Evolutionary conservation across 2,113 vertebrate species (phyloP).

Genomic region (Prunella himalayana): DNA sequence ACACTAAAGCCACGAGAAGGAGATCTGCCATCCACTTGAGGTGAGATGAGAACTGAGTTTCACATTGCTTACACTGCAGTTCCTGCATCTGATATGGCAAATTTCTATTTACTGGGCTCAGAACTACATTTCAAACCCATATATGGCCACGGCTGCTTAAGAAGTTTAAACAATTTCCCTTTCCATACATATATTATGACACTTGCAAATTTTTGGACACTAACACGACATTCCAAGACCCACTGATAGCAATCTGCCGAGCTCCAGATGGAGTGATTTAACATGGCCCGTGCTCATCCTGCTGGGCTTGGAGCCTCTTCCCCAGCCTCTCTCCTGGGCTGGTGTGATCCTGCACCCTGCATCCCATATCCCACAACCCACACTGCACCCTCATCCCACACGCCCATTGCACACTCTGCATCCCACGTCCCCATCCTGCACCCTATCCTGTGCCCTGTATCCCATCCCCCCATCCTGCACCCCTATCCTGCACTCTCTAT

Average conservation of each 20-base stretch:
- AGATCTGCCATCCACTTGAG: neutral
- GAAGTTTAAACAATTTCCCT: neutral
- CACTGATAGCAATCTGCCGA: rapidly evolving
- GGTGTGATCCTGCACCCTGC: neutral
- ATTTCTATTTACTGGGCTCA: neutral
- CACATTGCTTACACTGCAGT: neutral
- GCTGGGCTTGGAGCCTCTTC: neutral
- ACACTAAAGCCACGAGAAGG: neutral
- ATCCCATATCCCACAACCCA: neutral
- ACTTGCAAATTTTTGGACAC: neutral
- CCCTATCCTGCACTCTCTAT: no score
- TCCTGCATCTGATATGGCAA: neutral
- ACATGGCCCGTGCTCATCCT: neutral
- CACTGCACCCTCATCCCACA: no score
- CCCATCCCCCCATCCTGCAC: neutral
- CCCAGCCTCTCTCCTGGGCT: neutral
- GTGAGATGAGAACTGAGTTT: rapidly evolving
- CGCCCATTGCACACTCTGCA: no score
- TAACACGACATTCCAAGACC: neutral
- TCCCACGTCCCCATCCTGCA: no score
- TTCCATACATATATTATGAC: neutral
- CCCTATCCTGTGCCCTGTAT: no score
- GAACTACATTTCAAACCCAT: neutral
- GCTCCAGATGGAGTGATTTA: neutral
- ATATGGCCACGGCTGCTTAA: neutral